These are phyloP conservation scores for Netelia inedita DNA, from an alignment of 2,888 invertebrate species.

Conservation along the genomic window DNA sequence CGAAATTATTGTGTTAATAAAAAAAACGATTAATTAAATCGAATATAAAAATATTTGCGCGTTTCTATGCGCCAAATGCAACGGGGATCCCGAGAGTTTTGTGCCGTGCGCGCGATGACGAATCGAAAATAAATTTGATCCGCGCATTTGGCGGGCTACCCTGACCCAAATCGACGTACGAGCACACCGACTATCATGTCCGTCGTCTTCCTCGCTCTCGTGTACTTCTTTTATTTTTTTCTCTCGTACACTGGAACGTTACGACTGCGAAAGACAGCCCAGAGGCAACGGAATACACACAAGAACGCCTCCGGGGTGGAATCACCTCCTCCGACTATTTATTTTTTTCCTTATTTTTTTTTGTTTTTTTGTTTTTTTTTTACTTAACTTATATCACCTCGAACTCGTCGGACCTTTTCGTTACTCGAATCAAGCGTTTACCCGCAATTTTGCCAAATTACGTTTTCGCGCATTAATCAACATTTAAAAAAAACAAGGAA, in stretches of 20 bases:
- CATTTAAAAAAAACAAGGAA: neutral
- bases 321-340: conserved; percentile 70
- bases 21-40: neutral
- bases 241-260: conserved; percentile 49
- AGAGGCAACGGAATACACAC: conserved; percentile 50
- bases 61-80: conserved; percentile 32
- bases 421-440: neutral
- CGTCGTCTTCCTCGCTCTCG: conserved; percentile 56
- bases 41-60: neutral
- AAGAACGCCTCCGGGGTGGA: conserved; percentile 76
- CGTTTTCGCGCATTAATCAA: too few species aligned
- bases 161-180: conserved; percentile 80
- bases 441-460: too few species aligned
- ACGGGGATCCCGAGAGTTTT: conserved; percentile 22
- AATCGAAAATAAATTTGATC: conserved; percentile 82
- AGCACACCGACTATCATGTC: conserved; percentile 62
- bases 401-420: neutral
- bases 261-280: conserved; percentile 39
- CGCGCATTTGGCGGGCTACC: conserved; percentile 82
- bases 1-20: neutral
- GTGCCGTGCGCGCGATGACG: conserved; percentile 72
- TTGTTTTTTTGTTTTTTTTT: neutral
- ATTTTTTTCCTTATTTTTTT: neutral
- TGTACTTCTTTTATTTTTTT: conserved; percentile 20
- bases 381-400: neutral